These are phyloP conservation scores for Drosophila yooni DNA, from an alignment of 2,888 invertebrate species.

Conservation along the genomic window DNA sequence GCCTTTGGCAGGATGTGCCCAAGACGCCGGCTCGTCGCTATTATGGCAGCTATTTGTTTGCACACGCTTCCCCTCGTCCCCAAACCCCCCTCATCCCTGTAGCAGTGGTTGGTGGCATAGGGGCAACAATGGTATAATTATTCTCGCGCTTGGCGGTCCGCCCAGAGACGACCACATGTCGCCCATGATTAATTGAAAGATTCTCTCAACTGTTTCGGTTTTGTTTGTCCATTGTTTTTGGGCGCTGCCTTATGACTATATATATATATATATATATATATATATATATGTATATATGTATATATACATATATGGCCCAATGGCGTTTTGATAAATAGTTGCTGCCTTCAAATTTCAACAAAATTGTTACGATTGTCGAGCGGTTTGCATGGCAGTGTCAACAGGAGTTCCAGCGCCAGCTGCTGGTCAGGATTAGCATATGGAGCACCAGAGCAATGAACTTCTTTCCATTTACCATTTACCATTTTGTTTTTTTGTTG, in stretches of 20 bases:
- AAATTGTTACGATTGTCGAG: conserved; percentile 52
- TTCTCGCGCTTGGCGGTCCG: conserved; percentile 74
- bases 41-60: conserved; percentile 77
- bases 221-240: conserved; percentile 42
- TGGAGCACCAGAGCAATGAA: conserved; percentile 40
- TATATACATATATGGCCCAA: conserved; percentile 3
- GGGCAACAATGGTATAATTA: conserved; percentile 69
- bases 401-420: conserved; percentile 36
- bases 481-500: conserved; percentile 2
- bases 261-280: not conserved
- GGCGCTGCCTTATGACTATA: conserved; percentile 24
- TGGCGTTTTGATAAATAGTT: conserved; percentile 71
- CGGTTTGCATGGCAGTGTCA: conserved; percentile 53
- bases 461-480: conserved; percentile 4
- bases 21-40: conserved; percentile 53
- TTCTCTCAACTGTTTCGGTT: conserved; percentile 64
- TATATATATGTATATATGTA: not conserved
- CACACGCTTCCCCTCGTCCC: conserved; percentile 28
- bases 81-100: rapidly evolving
- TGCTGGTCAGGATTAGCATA: conserved; percentile 51
- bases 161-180: conserved; percentile 70
- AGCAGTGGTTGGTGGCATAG: conserved; percentile 19
- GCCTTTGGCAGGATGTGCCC: conserved; percentile 36
- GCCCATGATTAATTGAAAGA: conserved; percentile 78
- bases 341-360: conserved; percentile 48